Percentiles rank a stretch among this genome's conserved stretches.
Evolutionary conservation across 2,113 vertebrate species (phyloP).

Genomic region (Bujurquina vittata): DNA sequence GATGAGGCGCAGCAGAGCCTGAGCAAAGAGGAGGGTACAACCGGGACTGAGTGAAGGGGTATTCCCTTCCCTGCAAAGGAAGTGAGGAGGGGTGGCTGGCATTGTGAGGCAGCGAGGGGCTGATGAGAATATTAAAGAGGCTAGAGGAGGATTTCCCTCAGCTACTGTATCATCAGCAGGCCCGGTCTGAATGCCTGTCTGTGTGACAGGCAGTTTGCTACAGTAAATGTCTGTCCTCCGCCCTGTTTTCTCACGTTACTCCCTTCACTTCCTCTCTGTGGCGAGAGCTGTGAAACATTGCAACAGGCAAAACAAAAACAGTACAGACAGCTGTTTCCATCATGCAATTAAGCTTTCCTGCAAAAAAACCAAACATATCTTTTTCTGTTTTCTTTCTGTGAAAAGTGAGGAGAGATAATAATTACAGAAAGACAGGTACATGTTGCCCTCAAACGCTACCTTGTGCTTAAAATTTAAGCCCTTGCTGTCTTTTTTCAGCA

Average conservation of each 20-base stretch:
- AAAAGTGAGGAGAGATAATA: not conserved
- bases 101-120: conserved; percentile 41
- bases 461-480: not conserved
- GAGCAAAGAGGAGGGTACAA: conserved; percentile 11
- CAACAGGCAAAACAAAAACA: not conserved
- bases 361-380: not conserved
- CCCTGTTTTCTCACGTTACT: not conserved
- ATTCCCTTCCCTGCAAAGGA: conserved; percentile 53
- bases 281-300: not conserved
- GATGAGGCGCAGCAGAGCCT: not conserved
- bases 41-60: conserved; percentile 32
- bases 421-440: not conserved
- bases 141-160: conserved; percentile 53
- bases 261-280: not conserved
- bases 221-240: conserved; percentile 13
- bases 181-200: not conserved
- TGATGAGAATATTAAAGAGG: conserved; percentile 67
- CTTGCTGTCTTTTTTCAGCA: not conserved
- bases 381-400: not conserved
- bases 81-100: conserved; percentile 41
- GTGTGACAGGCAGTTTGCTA: not conserved
- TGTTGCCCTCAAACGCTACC: not conserved
- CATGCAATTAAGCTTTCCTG: not conserved
- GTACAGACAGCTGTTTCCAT: not conserved
- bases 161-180: conserved; percentile 24